Evolutionary conservation across 1,140 invertebrate genomes (phyloP), one percentile per base, ranked within the genome.

Genomic region (Lucilia cuprina): DNA sequence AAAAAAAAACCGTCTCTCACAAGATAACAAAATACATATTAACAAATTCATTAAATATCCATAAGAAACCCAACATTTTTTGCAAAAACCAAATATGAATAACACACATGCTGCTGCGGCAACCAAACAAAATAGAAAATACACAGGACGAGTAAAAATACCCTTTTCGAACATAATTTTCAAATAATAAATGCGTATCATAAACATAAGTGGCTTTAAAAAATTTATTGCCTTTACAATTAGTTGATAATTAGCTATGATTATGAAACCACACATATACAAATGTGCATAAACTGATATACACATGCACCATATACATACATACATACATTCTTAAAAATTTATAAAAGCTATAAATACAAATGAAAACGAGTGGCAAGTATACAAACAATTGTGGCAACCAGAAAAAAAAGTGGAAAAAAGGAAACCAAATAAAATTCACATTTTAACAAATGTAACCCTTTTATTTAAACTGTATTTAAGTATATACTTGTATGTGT

Each of bases 151-250:
- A 70, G 0, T 2, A 70, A 21, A 30, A 30, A 30, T 30, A 10
- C 65, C 65, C 19, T 70, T 70, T 70, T 70, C 25, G 10, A 30
- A 30, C 19, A 9, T 7, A 21, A 70, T 25, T 10, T 21, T 70
- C n/a, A 21, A 70, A 70, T 70, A 49, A 80, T 41, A 80, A 49
- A 80, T 49, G 25, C 47, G 77, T 80, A 21, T 7, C 77, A 80
- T 49, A 80, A 80, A 80, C 77, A 80, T 50, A 80, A 80, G 77
- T 80, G 77, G 77, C 77, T 80, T 80, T 80, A 50, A 80, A 50
- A 80, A 80, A 80, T 80, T 80, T 80, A 80, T 80, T 80, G 77
- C 77, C 47, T 80, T 49, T 80, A 80, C 77, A 80, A 80, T 80
- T 80, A 80, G 77, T 49, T 80, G 77, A 80, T 80, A 80, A 80